Percentiles rank a stretch among this genome's conserved stretches.
These are phyloP conservation scores for Drosophila paranaensis DNA, from an alignment of 2,888 invertebrate genomes.

Conservation along the genomic window DNA sequence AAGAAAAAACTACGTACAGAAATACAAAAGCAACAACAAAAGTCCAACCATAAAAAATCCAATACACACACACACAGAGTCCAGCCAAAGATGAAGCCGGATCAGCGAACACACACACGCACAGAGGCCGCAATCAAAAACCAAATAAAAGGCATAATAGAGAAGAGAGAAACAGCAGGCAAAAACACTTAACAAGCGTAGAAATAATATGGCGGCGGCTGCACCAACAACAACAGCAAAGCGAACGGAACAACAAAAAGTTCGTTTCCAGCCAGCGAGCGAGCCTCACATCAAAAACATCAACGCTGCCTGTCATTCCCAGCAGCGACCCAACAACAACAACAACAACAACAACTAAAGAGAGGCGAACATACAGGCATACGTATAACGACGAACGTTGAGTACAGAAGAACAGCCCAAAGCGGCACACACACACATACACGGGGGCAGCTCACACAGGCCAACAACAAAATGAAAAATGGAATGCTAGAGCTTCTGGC, in stretches of 20 bases:
- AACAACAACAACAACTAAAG: slow-evolving; percentile 30
- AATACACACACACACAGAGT: slow-evolving; percentile 28
- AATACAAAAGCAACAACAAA: slow-evolving; percentile 30
- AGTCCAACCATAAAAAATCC: slow-evolving; percentile 48
- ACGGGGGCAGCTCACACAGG: slow-evolving; percentile 23
- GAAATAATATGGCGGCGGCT: slow-evolving; percentile 75
- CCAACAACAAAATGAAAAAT: slow-evolving; percentile 74
- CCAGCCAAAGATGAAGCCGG: slow-evolving; percentile 56
- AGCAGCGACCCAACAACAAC: slow-evolving; percentile 40
- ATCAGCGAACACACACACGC: slow-evolving; percentile 36
- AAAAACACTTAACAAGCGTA: slow-evolving; percentile 61
- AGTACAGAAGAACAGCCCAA: slow-evolving; percentile 56
- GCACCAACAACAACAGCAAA: slow-evolving; percentile 32
- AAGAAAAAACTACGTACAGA: slow-evolving; percentile 54
- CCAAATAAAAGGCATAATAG: slow-evolving; percentile 54
- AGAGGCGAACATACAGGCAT: slow-evolving; percentile 25
- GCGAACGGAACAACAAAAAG: slow-evolving; percentile 40
- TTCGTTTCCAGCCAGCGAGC: slow-evolving; percentile 30
- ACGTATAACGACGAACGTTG: slow-evolving; percentile 41
- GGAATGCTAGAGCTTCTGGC: slow-evolving; percentile 58
- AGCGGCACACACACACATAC: slow-evolving; percentile 28
- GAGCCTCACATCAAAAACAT: slow-evolving; percentile 42
- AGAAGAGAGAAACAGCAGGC: slow-evolving; percentile 56
- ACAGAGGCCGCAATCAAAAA: slow-evolving; percentile 38
- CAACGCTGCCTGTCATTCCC: slow-evolving; percentile 54